Percentiles rank a stretch among this genome's conserved stretches.
Conservation (phyloP, 2,888 invertebrate genomes). For the Gibbula magus region DNA sequence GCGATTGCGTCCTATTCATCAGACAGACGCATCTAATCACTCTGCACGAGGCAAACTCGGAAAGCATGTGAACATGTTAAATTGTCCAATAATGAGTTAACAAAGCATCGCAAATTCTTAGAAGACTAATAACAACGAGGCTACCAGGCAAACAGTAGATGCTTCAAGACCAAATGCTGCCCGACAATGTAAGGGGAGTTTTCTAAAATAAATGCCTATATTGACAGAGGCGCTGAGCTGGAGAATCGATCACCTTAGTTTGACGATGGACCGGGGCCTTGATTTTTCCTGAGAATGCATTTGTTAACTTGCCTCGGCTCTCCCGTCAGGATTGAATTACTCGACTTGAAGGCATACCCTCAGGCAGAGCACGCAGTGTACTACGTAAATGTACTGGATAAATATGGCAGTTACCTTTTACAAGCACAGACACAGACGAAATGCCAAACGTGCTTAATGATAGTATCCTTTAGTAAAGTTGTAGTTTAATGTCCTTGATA, state of each 20-base stretch:
- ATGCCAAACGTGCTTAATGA: too few relatives aligned
- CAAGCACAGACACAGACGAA: too few relatives aligned
- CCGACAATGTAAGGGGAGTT: not conserved
- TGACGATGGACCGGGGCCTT: not conserved
- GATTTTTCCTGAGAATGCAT: conserved; percentile 16
- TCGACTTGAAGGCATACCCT: not conserved
- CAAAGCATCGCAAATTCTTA: not conserved
- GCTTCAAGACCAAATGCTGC: not conserved
- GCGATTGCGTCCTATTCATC: not conserved
- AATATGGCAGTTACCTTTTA: too few relatives aligned
- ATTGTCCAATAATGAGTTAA: conserved; percentile 18
- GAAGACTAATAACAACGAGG: not conserved
- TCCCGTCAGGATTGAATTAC: not conserved
- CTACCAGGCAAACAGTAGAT: not conserved
- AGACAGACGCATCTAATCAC: conserved; percentile 1
- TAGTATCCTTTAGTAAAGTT: too few relatives aligned
- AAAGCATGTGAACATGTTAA: not conserved
- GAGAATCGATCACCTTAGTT: conserved; percentile 16
- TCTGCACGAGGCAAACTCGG: not conserved
- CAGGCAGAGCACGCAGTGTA: not conserved
- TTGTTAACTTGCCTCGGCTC: not conserved
- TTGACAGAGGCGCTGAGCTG: not conserved
- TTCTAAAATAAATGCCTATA: not conserved
- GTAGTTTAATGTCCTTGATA: too few relatives aligned
- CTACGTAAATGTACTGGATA: not conserved